Evolutionary conservation across 2,797 vertebrate genomes (phyloP).

Genomic region (Vespertilio murinus): DNA sequence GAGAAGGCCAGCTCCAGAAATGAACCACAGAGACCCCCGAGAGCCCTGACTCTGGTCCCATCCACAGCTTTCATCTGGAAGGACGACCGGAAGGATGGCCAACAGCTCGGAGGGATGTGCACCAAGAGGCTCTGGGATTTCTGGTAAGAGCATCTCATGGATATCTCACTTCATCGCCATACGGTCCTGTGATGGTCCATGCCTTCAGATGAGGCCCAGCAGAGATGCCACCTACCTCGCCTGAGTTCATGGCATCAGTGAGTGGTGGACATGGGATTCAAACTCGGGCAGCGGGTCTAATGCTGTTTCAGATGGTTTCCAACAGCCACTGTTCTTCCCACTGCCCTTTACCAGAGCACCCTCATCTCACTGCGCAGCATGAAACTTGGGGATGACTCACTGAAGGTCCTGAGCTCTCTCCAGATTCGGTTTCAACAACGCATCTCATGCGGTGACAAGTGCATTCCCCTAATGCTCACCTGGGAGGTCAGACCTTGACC

Average conservation of each 20-base stretch:
- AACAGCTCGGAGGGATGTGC: rapidly evolving
- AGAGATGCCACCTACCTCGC: rapidly evolving
- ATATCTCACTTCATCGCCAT: rapidly evolving
- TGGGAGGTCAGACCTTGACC: too few relatives aligned
- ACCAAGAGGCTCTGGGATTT: rapidly evolving
- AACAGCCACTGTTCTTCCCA: rapidly evolving
- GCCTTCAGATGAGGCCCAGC: neutral
- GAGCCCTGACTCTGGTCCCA: neutral
- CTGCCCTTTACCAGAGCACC: neutral
- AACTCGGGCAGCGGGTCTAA: rapidly evolving
- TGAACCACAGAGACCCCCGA: rapidly evolving
- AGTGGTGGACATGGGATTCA: rapidly evolving
- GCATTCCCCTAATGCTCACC: too few relatives aligned
- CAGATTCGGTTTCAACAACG: rapidly evolving
- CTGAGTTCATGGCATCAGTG: neutral
- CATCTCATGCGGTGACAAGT: rapidly evolving
- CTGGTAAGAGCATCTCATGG: rapidly evolving
- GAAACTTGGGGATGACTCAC: neutral
- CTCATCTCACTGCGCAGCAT: rapidly evolving
- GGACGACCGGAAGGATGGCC: rapidly evolving
- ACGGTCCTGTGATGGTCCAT: rapidly evolving
- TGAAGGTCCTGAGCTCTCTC: neutral
- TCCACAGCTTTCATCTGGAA: neutral
- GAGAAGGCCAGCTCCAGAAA: neutral
- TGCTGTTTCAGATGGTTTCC: neutral